Evolutionary conservation across 2,888 invertebrate species (phyloP).

Genomic region (Phragmatobia fuliginosa): DNA sequence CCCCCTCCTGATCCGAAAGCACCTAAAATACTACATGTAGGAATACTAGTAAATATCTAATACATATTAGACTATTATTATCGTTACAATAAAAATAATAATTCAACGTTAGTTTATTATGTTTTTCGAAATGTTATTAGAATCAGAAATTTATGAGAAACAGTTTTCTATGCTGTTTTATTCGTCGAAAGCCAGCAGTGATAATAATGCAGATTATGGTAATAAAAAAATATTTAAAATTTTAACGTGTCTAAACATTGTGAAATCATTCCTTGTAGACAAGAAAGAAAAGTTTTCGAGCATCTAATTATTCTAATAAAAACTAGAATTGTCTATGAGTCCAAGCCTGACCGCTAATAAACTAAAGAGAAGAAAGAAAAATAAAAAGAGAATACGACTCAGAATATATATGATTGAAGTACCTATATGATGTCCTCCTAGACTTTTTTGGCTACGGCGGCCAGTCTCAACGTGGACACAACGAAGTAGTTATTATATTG

Average conservation of each 20-base stretch:
- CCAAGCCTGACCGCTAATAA: no score
- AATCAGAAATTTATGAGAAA: constrained; percentile 14
- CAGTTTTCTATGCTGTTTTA: constrained; percentile 10
- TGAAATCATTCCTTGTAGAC: constrained; percentile 26
- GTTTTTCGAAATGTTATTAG: constrained; percentile 14
- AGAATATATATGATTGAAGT: no score
- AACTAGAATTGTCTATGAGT: background rate
- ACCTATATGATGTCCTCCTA: no score
- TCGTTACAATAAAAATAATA: background rate
- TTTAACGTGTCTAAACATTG: constrained; percentile 12
- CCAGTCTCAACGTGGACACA: no score
- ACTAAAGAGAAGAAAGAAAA: no score
- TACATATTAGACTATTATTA: no score
- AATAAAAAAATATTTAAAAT: constrained; percentile 13
- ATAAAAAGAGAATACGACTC: no score
- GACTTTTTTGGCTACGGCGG: no score
- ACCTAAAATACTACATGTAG: no score
- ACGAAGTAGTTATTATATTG: no score
- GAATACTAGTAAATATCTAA: no score
- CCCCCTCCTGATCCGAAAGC: no score
- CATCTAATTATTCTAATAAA: background rate
- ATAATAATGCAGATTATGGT: constrained; percentile 16
- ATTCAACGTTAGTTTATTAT: background rate
- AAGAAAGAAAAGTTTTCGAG: background rate
- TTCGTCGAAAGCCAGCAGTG: constrained; percentile 10